Base-by-base conservation (phyloP, 1,140 invertebrate species). In the Augochlora pura region DNA sequence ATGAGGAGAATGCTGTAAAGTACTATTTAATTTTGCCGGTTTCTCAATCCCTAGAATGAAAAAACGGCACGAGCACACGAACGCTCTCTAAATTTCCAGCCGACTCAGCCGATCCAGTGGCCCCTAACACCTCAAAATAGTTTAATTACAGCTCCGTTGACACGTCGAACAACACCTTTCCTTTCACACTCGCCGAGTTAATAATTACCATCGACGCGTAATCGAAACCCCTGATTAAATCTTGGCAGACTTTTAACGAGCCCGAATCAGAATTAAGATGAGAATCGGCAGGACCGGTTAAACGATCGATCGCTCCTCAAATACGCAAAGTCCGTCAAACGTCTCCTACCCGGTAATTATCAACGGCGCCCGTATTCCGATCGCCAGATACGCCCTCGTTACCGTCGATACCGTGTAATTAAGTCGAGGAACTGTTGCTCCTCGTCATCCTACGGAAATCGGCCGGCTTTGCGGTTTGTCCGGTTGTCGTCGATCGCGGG, bases 281-380 rank as follows among this genome's bases (percentile, higher is more conserved):
- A 25, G 72, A 67, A 67, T 67, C 71, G 10, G 42, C 66, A 0
- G 2, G 18, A 3, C 1, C 25, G 23, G n/a, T 66, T 18, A 49
- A 59, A 14, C 52, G 42, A 77, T 77, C 46, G 18, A 63, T 81
- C 60, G 49, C 49, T 81, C 59, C 66, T 74, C 52, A 73, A 85
- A 73, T 77, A 84, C 77, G 68, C 27, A 71, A 12, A 54, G 25
- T 49, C 27, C 39, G 63, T 68, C 65, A 42, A 70, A 57, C 27
- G 38, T 57, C 62, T 21, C 42, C 46, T 66, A 81, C 18, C 69
- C 49, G 27, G 4, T 54, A 81, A 85, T 85, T 85, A 85, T 77
- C 78, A 75, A 18, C 42, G 74, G 49, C 71, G 42, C 67, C 38
- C 38, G 25, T 60, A 60, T 78, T 68, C 59, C 12, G 54, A 62